phyloP scores from a whole-genome alignment of 2,797 vertebrate species.

The Cyprinella venusta region DNA sequence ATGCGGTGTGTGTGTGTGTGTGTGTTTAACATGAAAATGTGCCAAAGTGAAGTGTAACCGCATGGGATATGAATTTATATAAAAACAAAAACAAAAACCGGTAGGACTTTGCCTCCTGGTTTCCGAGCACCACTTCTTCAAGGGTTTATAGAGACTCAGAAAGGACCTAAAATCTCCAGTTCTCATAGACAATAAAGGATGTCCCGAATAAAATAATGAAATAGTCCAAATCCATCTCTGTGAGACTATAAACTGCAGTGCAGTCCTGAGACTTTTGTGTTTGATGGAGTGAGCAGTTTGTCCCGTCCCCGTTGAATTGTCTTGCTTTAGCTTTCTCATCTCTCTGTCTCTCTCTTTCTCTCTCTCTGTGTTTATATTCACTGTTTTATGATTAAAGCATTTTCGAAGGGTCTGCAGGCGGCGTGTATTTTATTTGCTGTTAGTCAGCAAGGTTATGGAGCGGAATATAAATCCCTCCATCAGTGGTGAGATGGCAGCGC shows the following conservation, averaged over 20 bases:
- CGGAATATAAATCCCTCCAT: conserved; percentile 58
- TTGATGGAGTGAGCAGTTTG: conserved; percentile 2
- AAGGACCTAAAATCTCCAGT: neutral
- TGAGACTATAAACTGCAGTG: neutral
- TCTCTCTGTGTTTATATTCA: conserved; percentile 59
- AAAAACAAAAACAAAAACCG: no score
- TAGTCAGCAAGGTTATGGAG: conserved; percentile 62
- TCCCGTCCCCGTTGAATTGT: neutral
- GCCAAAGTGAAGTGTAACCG: neutral
- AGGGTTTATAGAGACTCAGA: neutral
- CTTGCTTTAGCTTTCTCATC: conserved; percentile 9
- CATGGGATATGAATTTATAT: no score
- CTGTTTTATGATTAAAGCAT: conserved; percentile 48
- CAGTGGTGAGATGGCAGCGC: conserved; percentile 41
- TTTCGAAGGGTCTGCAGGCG: conserved; percentile 45
- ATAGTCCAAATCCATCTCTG: conserved; percentile 18
- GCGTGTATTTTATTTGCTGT: conserved; percentile 61
- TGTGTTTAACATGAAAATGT: no score
- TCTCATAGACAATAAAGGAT: neutral
- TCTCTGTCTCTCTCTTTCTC: conserved; percentile 42
- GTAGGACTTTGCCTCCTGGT: neutral
- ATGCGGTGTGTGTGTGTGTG: no score
- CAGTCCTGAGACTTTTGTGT: neutral
- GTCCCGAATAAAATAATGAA: neutral
- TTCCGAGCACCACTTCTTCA: neutral